Conservation (phyloP, 2,888 invertebrate species). For the Hydrotaea cyrtoneurina region DNA sequence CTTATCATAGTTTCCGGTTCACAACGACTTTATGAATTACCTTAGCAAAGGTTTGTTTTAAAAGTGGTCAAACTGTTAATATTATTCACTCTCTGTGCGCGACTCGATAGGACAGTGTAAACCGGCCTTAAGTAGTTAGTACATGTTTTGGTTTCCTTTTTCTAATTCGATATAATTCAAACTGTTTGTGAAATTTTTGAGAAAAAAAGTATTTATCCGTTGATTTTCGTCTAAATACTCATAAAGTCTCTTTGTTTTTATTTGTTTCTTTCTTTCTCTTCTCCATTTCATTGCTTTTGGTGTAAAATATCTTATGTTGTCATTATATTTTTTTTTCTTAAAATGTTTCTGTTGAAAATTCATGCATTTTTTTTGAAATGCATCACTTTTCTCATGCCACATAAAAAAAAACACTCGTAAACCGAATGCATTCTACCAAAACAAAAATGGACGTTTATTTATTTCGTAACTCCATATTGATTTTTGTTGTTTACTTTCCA, state of each 20-base stretch:
- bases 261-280: constrained; percentile 54
- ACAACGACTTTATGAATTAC: too few species aligned
- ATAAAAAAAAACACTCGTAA: constrained; percentile 26
- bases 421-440: constrained; percentile 30
- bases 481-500: constrained; percentile 50
- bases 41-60: too few species aligned
- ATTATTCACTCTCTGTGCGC: neutral
- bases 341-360: too few species aligned
- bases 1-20: too few species aligned
- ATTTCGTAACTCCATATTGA: constrained; percentile 10
- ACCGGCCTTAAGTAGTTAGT: constrained; percentile 52
- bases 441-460: constrained; percentile 59
- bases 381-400: constrained; percentile 21
- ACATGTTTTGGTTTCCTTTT: constrained; percentile 44
- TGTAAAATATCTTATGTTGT: constrained; percentile 29
- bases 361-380: constrained; percentile 26
- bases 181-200: constrained; percentile 57
- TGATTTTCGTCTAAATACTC: constrained; percentile 54
- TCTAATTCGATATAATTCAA: constrained; percentile 13
- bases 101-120: neutral
- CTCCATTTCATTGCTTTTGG: neutral
- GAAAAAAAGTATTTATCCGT: constrained; percentile 19
- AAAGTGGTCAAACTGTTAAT: too few species aligned
- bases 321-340: constrained; percentile 37
- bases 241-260: constrained; percentile 65